Base-by-base conservation (phyloP, 2,113 vertebrate species). In the Clarias macrocephalus region DNA sequence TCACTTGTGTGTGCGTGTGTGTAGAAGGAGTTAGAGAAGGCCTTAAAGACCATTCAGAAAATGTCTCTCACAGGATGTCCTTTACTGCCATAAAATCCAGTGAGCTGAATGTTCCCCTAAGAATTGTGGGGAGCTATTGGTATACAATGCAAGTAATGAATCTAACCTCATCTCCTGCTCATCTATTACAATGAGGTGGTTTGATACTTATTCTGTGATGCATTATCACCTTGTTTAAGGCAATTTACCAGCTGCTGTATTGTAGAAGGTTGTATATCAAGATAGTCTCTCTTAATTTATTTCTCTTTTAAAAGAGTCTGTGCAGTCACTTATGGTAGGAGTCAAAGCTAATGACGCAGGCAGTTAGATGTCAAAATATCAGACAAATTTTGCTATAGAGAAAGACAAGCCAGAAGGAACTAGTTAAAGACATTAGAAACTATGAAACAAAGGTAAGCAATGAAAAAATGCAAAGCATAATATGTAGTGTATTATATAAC, bases 41-140 rank as follows among this genome's bases (percentile, higher is more conserved):
- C 75, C 84, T 88, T 83, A 65, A 85, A 79, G 89, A 73, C 77
- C 63, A 82, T 83, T 86, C 66, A 52, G 11, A 88, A 79, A 80
- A 54, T 82, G 60, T 72, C 59, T 86, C 54, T 73, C 77, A 77
- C 66, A 60, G 87, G 83, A 85, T 57, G 83, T 56, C 66, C 60
- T 83, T 90, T 88, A 73, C 87, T 52, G 48, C 70, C n/a, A 57
- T 60, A 83, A 80, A 80, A 86, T 42, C 73, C 75, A 65, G 37
- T 89, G 85, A 48, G 66, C 75, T 81, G n/a, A 83, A 4, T 76
- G 48, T 88, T 33, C 52, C 63, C 66, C 59, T 54, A 12, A 80
- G 72, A 84, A 68, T 68, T 60, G 70, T 72, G 59, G 70, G 28
- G 23, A 57, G 13, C 62, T 28, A 37, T 16, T 28, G 54, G 52